A percentile compares a stretch with the other conserved stretches of the same genome.
phyloP scores from a whole-genome alignment of 1,140 invertebrate genomes.

The Pseudomyrmex cubaensis region DNA sequence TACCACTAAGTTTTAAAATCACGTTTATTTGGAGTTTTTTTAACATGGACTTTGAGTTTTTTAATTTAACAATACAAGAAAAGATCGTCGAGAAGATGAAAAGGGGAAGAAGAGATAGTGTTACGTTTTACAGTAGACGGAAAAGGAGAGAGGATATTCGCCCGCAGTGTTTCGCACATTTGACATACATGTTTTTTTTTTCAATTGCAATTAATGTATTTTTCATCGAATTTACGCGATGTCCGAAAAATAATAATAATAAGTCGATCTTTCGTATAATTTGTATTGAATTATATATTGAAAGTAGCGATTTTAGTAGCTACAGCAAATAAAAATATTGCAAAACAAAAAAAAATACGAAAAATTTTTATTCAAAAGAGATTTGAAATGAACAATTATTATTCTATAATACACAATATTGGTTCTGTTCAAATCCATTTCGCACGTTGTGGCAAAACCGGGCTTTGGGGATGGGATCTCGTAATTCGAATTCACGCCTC shows the following conservation, averaged over 20 bases:
- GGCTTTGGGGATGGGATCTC: not conserved
- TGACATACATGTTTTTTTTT: too few relatives aligned
- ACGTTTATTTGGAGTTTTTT: slow-evolving; percentile 46
- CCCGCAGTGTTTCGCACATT: not conserved
- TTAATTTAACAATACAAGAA: slow-evolving; percentile 26
- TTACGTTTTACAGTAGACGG: slow-evolving; percentile 27
- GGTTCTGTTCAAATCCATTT: slow-evolving; percentile 1
- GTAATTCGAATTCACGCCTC: slow-evolving; percentile 28
- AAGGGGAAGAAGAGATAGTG: slow-evolving; percentile 23
- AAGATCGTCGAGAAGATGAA: slow-evolving; percentile 53
- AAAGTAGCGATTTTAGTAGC: not conserved
- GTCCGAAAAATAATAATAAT: not conserved
- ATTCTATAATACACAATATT: not conserved
- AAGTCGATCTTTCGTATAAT: not conserved
- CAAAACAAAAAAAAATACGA: too few relatives aligned
- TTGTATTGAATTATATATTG: not conserved
- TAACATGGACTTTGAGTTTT: slow-evolving; percentile 47
- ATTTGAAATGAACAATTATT: not conserved
- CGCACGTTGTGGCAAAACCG: slow-evolving; percentile 6
- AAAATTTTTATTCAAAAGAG: not conserved
- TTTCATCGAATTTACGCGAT: slow-evolving; percentile 3
- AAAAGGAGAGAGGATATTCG: not conserved
- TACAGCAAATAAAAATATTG: too few relatives aligned
- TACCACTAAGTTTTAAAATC: slow-evolving; percentile 53
- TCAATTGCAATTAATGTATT: not conserved